Evolutionary conservation across 2,113 vertebrate genomes (phyloP).

Genomic region (Colossoma macropomum): DNA sequence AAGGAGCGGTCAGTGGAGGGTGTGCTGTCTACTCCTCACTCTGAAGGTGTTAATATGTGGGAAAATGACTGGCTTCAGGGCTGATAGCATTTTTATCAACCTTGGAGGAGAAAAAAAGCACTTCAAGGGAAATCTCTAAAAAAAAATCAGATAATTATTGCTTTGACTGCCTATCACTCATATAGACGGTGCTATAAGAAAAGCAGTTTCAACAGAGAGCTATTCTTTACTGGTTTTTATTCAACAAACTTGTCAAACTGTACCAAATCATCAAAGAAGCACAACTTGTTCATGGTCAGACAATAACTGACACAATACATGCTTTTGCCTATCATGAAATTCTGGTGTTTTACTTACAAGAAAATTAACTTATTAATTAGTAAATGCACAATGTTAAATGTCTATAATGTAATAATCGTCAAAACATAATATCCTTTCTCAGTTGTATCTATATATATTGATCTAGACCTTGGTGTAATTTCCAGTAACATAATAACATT

Average conservation of each 20-base stretch:
- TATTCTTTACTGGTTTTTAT: background rate
- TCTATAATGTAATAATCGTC: background rate
- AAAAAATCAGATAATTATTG: background rate
- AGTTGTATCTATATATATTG: background rate
- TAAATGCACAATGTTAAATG: background rate
- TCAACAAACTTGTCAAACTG: background rate
- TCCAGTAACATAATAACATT: constrained; percentile 48
- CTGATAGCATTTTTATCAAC: background rate
- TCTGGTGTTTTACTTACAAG: no score
- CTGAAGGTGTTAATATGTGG: background rate
- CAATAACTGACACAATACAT: no score
- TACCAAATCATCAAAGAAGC: background rate
- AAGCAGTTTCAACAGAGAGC: no score
- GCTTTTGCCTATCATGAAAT: no score
- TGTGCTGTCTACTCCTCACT: constrained; percentile 17
- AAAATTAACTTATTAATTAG: background rate
- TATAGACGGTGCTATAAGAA: no score
- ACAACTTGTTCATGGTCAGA: no score
- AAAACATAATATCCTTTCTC: background rate
- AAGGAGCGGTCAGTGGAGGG: constrained; percentile 8
- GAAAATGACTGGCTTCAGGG: background rate
- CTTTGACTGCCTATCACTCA: background rate
- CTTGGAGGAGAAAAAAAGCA: background rate
- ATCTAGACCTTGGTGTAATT: constrained; percentile 30
- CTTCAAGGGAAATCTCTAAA: background rate